Conservation (phyloP, 2,797 vertebrate genomes). For the Leuciscus waleckii region DNA sequence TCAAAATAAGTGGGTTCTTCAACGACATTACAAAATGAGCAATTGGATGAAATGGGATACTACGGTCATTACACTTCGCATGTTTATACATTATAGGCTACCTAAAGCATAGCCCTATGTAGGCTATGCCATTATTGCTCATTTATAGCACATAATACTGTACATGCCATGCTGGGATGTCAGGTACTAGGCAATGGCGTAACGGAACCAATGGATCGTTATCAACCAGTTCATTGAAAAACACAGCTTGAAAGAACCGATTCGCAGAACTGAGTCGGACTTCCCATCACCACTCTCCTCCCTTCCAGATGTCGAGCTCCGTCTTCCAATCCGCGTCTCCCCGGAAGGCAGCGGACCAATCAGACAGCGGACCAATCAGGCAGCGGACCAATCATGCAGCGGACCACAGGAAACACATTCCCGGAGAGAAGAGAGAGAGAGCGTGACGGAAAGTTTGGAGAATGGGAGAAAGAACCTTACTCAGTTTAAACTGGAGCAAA, state of each 20-base stretch:
- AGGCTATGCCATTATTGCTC: neutral
- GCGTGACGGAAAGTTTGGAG: slow-evolving; percentile 24
- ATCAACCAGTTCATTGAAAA: neutral
- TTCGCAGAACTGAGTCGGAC: slow-evolving; percentile 2
- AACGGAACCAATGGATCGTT: neutral
- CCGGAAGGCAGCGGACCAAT: slow-evolving; percentile 75
- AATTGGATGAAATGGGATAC: neutral
- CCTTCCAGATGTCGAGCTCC: slow-evolving; percentile 66
- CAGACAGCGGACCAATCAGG: slow-evolving; percentile 60
- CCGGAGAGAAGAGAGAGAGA: slow-evolving; percentile 17
- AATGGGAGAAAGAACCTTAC: neutral
- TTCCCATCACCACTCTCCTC: slow-evolving; percentile 62
- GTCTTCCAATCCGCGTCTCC: slow-evolving; percentile 63
- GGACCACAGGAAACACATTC: slow-evolving; percentile 59
- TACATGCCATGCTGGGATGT: neutral
- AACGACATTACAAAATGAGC: neutral
- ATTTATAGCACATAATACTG: neutral
- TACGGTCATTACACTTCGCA: neutral
- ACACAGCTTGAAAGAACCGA: slow-evolving; percentile 6
- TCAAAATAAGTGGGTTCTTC: neutral
- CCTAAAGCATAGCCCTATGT: neutral
- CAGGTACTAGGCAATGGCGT: neutral
- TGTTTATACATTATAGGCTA: neutral
- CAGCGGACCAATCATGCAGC: slow-evolving; percentile 64
- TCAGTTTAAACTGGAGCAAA: neutral